Evolutionary conservation across 1,140 invertebrate species (phyloP).

Genomic region (Pseudachorutes palmiensis): DNA sequence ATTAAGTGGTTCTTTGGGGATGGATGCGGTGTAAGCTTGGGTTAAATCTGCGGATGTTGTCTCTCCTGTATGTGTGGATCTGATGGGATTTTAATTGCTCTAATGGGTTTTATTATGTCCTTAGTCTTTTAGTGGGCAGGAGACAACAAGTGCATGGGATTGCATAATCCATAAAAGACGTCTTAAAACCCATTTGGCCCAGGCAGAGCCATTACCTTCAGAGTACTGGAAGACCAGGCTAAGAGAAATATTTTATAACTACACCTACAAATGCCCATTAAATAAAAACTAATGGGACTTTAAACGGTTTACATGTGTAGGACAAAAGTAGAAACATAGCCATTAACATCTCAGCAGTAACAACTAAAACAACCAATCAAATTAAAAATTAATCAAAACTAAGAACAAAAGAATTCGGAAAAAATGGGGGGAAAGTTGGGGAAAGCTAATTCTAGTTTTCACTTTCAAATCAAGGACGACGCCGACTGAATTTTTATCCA

Average conservation of each 20-base stretch:
- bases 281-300: constrained; percentile 13
- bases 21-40: not conserved
- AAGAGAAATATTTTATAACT: constrained; percentile 14
- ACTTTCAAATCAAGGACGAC: too few relatives aligned
- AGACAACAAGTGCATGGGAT: constrained; percentile 17
- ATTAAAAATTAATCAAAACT: too few relatives aligned
- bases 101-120: constrained; percentile 28
- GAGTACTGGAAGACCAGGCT: too few relatives aligned
- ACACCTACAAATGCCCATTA: constrained; percentile 9
- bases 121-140: too few relatives aligned
- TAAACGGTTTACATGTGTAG: constrained; percentile 11
- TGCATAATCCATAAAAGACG: constrained; percentile 6
- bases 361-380: too few relatives aligned
- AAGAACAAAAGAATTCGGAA: too few relatives aligned
- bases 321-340: too few relatives aligned
- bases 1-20: constrained; percentile 11
- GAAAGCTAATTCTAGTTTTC: too few relatives aligned
- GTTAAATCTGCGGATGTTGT: not conserved
- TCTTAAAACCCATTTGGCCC: constrained; percentile 11
- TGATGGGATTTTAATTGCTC: constrained; percentile 31
- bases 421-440: too few relatives aligned
- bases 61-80: constrained; percentile 14
- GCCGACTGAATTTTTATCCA: too few relatives aligned
- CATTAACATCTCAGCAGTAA: not conserved
- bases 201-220: not conserved